Conservation (phyloP, 2,888 invertebrate genomes). For the Rotaria sp. region DNA sequence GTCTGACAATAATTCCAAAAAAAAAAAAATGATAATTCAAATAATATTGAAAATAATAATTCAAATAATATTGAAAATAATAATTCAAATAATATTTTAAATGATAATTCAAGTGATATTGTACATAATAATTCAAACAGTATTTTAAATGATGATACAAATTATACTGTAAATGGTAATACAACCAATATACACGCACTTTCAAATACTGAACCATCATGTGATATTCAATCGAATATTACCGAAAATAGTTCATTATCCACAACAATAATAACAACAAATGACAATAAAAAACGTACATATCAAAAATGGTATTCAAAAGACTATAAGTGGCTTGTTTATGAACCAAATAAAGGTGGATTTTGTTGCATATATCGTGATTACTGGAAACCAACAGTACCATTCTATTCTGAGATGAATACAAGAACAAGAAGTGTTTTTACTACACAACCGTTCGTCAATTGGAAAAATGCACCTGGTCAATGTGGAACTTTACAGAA, state of each 20-base stretch:
- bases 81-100: neutral
- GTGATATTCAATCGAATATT: neutral
- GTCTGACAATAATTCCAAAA: neutral
- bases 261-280: neutral
- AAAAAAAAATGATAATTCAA: neutral
- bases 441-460: neutral
- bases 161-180: neutral
- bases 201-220: neutral
- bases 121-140: too few relatives aligned
- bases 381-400: neutral
- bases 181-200: neutral
- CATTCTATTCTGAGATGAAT: neutral
- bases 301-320: conserved; percentile 15
- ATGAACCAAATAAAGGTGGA: neutral
- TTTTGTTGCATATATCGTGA: neutral
- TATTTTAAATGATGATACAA: neutral
- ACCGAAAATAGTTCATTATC: neutral
- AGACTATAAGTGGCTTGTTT: neutral
- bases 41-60: neutral
- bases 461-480: neutral
- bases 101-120: neutral
- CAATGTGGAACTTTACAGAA: neutral
- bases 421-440: neutral
- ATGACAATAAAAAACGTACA: neutral
- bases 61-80: neutral